A percentile compares a stretch with the other conserved stretches of the same genome.
phyloP scores from a whole-genome alignment of 1,140 invertebrate species.

The Drosophila arizonae region DNA sequence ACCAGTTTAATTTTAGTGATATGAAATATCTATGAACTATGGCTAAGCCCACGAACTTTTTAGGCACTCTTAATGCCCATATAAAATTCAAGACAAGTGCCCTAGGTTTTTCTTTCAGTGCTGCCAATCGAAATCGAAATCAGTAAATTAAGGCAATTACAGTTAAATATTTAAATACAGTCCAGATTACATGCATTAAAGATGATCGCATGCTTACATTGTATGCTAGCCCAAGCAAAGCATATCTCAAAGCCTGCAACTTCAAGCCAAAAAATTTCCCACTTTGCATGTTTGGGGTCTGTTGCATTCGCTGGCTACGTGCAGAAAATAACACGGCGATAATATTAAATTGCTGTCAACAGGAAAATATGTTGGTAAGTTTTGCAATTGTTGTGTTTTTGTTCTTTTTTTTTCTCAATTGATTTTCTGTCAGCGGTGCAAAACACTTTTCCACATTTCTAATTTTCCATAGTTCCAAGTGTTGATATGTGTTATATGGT shows the following conservation, averaged over 20 bases:
- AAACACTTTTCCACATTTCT: constrained; percentile 63
- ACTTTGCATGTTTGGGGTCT: constrained; percentile 1
- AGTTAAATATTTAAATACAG: neutral
- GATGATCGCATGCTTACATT: constrained; percentile 4
- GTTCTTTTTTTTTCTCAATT: constrained; percentile 43
- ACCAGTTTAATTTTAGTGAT: too few relatives aligned
- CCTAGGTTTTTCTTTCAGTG: too few relatives aligned
- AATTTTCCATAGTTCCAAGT: constrained; percentile 51
- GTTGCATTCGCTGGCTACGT: constrained; percentile 39
- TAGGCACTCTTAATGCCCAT: too few relatives aligned
- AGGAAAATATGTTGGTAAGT: constrained; percentile 78
- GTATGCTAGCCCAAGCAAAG: neutral
- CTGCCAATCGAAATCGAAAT: neutral
- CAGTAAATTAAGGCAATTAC: neutral
- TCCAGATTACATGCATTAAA: neutral
- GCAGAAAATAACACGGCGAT: constrained; percentile 77
- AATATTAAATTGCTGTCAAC: constrained; percentile 81
- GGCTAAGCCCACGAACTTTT: too few relatives aligned
- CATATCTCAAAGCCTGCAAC: neutral
- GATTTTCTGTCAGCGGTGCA: constrained; percentile 75
- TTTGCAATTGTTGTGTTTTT: constrained; percentile 1
- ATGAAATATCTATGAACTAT: too few relatives aligned
- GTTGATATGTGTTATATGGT: constrained; percentile 77
- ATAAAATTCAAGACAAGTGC: too few relatives aligned
- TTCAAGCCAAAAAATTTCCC: neutral